phyloP scores from a whole-genome alignment of 2,888 invertebrate species.

The Bedellia somnulentella region DNA sequence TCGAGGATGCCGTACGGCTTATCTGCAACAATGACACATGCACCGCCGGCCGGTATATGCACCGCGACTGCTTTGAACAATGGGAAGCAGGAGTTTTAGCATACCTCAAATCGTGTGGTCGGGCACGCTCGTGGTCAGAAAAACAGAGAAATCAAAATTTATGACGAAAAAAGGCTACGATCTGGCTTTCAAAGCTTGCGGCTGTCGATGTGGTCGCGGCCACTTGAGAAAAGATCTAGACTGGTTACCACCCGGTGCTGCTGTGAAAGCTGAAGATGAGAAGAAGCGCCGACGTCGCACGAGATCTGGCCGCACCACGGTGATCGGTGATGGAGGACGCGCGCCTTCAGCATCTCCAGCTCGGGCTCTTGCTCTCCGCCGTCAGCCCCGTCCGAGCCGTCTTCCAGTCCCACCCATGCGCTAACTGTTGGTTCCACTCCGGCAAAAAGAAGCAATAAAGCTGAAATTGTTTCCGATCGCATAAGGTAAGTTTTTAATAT shows the following conservation, averaged over 20 bases:
- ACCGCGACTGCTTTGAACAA: slow-evolving; percentile 91
- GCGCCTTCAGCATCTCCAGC: slow-evolving; percentile 77
- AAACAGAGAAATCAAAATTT: slow-evolving; percentile 91
- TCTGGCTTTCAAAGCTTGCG: slow-evolving; percentile 92
- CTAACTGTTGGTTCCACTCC: slow-evolving; percentile 49
- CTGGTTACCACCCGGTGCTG: slow-evolving; percentile 77
- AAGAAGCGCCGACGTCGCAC: slow-evolving; percentile 46
- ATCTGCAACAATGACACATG: slow-evolving; percentile 95
- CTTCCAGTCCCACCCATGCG: slow-evolving; percentile 71
- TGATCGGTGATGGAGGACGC: slow-evolving; percentile 54
- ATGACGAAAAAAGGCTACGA: slow-evolving; percentile 98
- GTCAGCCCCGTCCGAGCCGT: slow-evolving; percentile 75
- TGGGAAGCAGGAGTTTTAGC: slow-evolving; percentile 91
- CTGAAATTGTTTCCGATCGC: slow-evolving; percentile 77
- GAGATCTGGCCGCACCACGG: slow-evolving; percentile 31
- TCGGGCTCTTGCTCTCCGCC: slow-evolving; percentile 83
- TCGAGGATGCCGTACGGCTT: slow-evolving; percentile 83
- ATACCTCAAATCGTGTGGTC: slow-evolving; percentile 86
- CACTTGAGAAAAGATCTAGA: slow-evolving; percentile 93
- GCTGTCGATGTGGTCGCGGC: slow-evolving; percentile 90
- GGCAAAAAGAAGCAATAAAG: slow-evolving; percentile 73
- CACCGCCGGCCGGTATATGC: slow-evolving; percentile 88
- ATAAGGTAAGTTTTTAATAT: slow-evolving; percentile 67
- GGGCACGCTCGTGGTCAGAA: slow-evolving; percentile 94
- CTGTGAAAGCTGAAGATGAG: slow-evolving; percentile 50